Base-by-base conservation (phyloP, 2,888 invertebrate species). In the Cacoxenus indagator region DNA sequence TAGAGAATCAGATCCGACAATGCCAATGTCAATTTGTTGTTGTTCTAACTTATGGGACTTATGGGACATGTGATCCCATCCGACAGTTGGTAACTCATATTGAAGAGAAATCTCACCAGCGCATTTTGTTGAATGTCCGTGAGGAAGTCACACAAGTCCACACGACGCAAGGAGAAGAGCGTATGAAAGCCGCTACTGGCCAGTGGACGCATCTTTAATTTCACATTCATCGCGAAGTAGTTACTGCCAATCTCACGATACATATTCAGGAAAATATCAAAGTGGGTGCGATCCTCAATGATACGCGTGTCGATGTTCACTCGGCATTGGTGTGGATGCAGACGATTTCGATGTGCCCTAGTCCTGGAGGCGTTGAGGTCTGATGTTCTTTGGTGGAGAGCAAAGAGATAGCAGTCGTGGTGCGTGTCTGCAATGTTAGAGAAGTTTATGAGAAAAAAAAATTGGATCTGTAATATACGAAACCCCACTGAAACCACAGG, bases 141-240 rank as follows among this genome's bases (percentile, higher is more conserved):
- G 1, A 84, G 64, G 64, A 81, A 82, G 2, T 48, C 48, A 59
- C 82, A 82, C n/a, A 82, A 69, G 5, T 81, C 78, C 19, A 75
- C n/a, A 0, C 65, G 71, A 4, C 70, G 70, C 69, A 76, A 14
- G 3, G 76, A 73, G 19, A 79, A 43, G 0, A 81, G 11, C 1
- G 43, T 69, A 1, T 37, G 67, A n/a, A 72, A 82, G 0, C 11
- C 8, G 2, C 5, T 27, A 0, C 17, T 29, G 0, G 31, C 64
- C 0, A 55, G 14, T 0, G 64, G n/a, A 5, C 73, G 68, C 0
- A 55, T 55, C 0, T 76, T 73, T 17, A 84, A 5, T 26, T 73
- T 77, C 0, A 72, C 4, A 22, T 81, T 84, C 71, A 82, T 70
- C 4, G 76, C 51, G 24, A 82, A 69, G 69, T 78, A 73, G 17